phyloP scores from a whole-genome alignment of 2,888 invertebrate genomes.

The Hypolimnas misippus region DNA sequence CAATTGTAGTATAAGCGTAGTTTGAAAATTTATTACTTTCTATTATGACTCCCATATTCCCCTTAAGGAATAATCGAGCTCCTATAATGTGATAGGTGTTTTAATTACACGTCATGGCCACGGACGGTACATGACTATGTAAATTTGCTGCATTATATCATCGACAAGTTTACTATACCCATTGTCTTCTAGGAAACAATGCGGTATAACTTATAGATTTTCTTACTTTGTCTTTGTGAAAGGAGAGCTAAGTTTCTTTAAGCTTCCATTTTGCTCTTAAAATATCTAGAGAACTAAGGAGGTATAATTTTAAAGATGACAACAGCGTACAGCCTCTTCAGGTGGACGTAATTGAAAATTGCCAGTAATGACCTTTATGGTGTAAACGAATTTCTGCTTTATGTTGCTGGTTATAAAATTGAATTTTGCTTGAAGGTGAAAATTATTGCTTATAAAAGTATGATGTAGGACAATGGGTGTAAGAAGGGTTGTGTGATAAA shows the following conservation, averaged over 20 bases:
- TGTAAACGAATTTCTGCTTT: conserved; percentile 39
- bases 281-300: conserved; percentile 45
- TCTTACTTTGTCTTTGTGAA: conserved; percentile 42
- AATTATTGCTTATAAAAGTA: conserved; percentile 51
- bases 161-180: conserved; percentile 32
- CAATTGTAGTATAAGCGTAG: neutral
- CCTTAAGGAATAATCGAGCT: conserved; percentile 34
- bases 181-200: conserved; percentile 43
- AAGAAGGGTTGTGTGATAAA: conserved; percentile 52
- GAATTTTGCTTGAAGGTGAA: conserved; percentile 24
- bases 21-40: conserved; percentile 18
- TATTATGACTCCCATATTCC: conserved; percentile 21
- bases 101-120: conserved; percentile 34
- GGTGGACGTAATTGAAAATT: conserved; percentile 52
- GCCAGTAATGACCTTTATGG: conserved; percentile 47
- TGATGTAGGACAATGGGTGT: conserved; percentile 53
- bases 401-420: conserved; percentile 36
- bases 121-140: conserved; percentile 32
- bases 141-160: conserved; percentile 36
- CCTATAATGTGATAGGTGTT: conserved; percentile 34
- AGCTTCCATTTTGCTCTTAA: conserved; percentile 38
- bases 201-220: conserved; percentile 44
- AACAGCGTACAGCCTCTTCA: conserved; percentile 47
- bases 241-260: conserved; percentile 36
- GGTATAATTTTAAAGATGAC: conserved; percentile 55